A percentile compares a stretch with the other conserved stretches of the same genome.
These are phyloP conservation scores for Fragum sueziense DNA, from an alignment of 2,888 invertebrate genomes.

Conservation along the genomic window DNA sequence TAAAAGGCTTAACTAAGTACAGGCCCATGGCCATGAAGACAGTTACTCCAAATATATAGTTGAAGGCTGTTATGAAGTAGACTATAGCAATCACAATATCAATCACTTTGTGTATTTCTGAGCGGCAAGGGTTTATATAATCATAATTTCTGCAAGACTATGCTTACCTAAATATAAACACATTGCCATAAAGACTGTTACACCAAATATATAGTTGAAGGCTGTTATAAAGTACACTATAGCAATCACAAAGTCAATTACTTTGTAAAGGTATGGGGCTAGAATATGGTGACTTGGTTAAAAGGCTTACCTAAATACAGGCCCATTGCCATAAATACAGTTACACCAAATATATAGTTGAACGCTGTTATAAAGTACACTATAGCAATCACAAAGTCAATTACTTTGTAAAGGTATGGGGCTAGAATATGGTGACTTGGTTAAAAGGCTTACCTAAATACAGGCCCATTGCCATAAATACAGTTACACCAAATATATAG, in stretches of 20 bases:
- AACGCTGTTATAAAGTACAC: constrained; percentile 93
- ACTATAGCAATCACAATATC: constrained; percentile 96
- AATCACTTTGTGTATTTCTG: too few species aligned
- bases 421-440: too few species aligned
- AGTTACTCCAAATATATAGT: constrained; percentile 96
- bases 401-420: too few species aligned
- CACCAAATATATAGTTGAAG: constrained; percentile 97
- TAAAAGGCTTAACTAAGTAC: constrained; percentile 96
- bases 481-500: constrained; percentile 96
- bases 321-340: constrained; percentile 96
- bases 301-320: constrained; percentile 93
- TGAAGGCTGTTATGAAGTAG: constrained; percentile 94
- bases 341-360: constrained; percentile 96
- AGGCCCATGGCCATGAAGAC: constrained; percentile 96
- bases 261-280: too few species aligned
- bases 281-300: too few species aligned
- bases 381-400: constrained; percentile 96
- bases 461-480: constrained; percentile 94
- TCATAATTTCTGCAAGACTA: too few species aligned
- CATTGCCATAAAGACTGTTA: constrained; percentile 98
- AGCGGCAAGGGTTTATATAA: too few species aligned
- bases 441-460: constrained; percentile 97
- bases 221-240: constrained; percentile 92
- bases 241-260: constrained; percentile 96
- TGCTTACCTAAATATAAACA: constrained; percentile 92